Evolutionary conservation across 2,113 vertebrate genomes (phyloP).

Genomic region (Empidonax alnorum): DNA sequence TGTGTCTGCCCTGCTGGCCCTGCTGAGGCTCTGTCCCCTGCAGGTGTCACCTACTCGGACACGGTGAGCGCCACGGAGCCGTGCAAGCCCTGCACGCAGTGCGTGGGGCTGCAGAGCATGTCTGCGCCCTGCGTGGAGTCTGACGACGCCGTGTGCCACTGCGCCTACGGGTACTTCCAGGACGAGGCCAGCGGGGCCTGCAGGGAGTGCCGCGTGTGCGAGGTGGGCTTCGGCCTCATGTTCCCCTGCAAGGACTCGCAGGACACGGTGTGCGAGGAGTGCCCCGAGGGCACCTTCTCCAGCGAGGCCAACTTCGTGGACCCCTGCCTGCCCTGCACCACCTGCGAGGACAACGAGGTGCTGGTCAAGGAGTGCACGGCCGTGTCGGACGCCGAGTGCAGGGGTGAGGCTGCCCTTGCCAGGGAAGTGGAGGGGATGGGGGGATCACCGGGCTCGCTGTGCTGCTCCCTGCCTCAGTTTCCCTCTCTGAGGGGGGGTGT

Average conservation of each 20-base stretch:
- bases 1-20: not conserved
- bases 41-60: conserved; percentile 92
- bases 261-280: conserved; percentile 91
- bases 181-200: conserved; percentile 64
- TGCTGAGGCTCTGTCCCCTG: not conserved
- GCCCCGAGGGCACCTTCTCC: conserved; percentile 87
- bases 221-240: conserved; percentile 83
- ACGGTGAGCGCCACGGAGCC: conserved; percentile 85
- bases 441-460: fast-evolving
- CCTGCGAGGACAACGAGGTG: conserved; percentile 88
- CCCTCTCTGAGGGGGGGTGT: not conserved
- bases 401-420: conserved; percentile 65
- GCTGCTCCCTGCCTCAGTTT: not conserved
- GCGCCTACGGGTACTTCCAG: conserved; percentile 88
- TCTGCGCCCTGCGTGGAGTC: conserved; percentile 93
- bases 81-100: conserved; percentile 86
- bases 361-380: conserved; percentile 80
- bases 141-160: conserved; percentile 88
- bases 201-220: conserved; percentile 83
- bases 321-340: conserved; percentile 93
- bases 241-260: conserved; percentile 80
- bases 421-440: fast-evolving
- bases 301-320: conserved; percentile 91
- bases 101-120: conserved; percentile 90
- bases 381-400: conserved; percentile 80